Conservation (phyloP, 2,113 vertebrate genomes). For the Tichodroma muraria region DNA sequence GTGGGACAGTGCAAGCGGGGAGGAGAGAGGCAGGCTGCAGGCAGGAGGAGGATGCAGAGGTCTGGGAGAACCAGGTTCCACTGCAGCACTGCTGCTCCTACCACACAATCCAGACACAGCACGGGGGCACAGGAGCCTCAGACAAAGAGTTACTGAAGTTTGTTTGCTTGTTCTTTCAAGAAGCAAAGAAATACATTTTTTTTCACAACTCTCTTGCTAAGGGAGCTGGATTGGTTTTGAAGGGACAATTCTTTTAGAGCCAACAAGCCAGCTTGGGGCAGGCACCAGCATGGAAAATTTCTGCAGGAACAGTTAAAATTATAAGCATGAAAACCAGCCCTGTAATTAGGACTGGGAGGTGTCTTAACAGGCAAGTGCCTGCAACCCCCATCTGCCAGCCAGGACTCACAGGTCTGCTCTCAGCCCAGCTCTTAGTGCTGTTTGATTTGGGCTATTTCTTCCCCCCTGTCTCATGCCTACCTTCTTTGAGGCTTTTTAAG, state of each 20-base stretch:
- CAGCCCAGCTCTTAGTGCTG: neutral
- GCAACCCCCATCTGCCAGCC: neutral
- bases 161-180: neutral
- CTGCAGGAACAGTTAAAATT: neutral
- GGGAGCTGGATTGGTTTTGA: neutral
- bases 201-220: neutral
- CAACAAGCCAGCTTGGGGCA: neutral
- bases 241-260: neutral
- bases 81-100: neutral
- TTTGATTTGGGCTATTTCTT: neutral
- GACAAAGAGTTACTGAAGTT: neutral
- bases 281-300: neutral
- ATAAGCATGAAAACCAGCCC: neutral
- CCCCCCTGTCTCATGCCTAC: neutral
- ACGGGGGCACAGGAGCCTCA: neutral
- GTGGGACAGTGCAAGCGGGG: neutral
- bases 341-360: neutral
- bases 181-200: neutral
- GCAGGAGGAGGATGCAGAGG: neutral
- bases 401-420: neutral
- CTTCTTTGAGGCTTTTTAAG: neutral
- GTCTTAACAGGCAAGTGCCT: neutral
- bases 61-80: neutral
- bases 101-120: neutral
- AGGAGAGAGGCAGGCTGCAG: fast-evolving